Evolutionary conservation across 2,797 vertebrate species (phyloP), one percentile per base, ranked within the genome.

Genomic region (Ptychadena robeensis): DNA sequence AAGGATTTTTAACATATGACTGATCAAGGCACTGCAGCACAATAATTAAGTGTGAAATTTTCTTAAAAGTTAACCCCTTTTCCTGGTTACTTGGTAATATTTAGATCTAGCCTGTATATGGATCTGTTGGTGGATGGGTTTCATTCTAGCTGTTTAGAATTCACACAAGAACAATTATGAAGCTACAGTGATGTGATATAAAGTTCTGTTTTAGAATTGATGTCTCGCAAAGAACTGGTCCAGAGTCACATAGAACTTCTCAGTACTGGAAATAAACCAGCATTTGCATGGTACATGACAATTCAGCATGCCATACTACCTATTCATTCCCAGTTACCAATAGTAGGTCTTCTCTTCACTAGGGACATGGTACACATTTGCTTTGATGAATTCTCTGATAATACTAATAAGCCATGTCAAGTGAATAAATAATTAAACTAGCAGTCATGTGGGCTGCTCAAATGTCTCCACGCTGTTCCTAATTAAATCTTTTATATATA

Each of bases 401-500:
- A 71, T 27, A 70, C 25, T 3, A 63, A 82, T 70, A 77, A 82
- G 81, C 73, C 81, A 82, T 82, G 66, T 77, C 3, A 64, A 64
- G 61, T 48, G 44, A 65, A 48, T 15, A 48, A 10, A 72, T 11
- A 72, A 67, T 35, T 48, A 48, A 53, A 53, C 28, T 14, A 18
- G n/a, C 81, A 65, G 38, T 65, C 67, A 11, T n/a, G 35, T 64
- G 73, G 65, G 14, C 37, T 69, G 53, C 35, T 27, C 18, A 74
- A 82, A 30, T 37, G 38, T 66, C 73, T 70, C 40, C 57, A 65
- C 7, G 35, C 53, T 44, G 35, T 57, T 7, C 66, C 78, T 25
- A 64, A 77, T 77, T 82, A 82, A 82, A 44, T 34, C 28, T 71
- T 71, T 82, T 82, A 28, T 82, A 77, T 76, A 71, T 37, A n/a